A percentile compares a stretch with the other conserved stretches of the same genome.
Conservation (phyloP, 2,888 invertebrate genomes). For the Tryphoninae sp. region DNA sequence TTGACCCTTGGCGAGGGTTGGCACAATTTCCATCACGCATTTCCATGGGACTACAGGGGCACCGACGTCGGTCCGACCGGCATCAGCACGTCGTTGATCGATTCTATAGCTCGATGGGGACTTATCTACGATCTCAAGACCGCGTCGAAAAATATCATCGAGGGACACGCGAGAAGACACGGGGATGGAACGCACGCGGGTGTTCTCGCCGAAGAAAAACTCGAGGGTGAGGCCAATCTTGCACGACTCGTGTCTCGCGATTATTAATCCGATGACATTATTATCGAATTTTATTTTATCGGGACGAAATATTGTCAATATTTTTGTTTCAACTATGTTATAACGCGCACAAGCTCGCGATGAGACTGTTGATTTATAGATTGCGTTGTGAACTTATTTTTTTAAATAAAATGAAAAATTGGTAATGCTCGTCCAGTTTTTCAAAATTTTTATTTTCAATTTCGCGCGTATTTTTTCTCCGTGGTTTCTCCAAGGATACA, state of each 20-base stretch:
- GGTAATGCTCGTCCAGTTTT: no score
- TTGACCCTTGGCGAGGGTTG: slow-evolving; percentile 82
- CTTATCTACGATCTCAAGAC: slow-evolving; percentile 82
- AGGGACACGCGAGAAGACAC: slow-evolving; percentile 74
- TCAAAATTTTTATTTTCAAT: no score
- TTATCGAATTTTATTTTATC: neutral
- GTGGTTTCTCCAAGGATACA: no score
- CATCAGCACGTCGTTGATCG: slow-evolving; percentile 56
- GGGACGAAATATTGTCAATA: no score
- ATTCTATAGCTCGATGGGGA: slow-evolving; percentile 76
- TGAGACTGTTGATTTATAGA: no score
- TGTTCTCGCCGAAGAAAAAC: slow-evolving; percentile 10
- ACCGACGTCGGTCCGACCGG: slow-evolving; percentile 52
- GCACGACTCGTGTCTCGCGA: slow-evolving; percentile 1
- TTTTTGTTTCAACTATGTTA: no score
- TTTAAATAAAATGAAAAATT: no score
- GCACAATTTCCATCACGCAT: slow-evolving; percentile 85
- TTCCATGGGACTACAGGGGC: slow-evolving; percentile 81
- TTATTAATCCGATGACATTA: slow-evolving; percentile 4
- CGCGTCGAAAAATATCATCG: slow-evolving; percentile 75
- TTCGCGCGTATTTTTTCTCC: no score
- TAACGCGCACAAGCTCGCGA: no score
- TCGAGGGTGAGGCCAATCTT: slow-evolving; percentile 3
- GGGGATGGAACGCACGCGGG: slow-evolving; percentile 44
- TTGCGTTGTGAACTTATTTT: no score